Conservation (phyloP, 2,113 vertebrate species). For the Picathartes gymnocephalus region DNA sequence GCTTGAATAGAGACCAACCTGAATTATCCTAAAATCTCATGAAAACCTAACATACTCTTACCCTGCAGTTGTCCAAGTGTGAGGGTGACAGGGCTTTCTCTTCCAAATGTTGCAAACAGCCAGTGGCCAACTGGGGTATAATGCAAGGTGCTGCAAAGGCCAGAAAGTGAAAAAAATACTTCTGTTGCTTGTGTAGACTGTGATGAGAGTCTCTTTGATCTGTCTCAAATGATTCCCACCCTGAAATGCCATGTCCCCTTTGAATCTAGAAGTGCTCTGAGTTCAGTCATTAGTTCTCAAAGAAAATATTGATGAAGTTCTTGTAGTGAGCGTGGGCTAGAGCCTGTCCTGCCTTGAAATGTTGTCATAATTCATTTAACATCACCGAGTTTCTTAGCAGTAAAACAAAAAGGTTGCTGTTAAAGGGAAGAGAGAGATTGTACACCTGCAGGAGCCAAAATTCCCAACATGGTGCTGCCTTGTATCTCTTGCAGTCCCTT, state of each 20-base stretch:
- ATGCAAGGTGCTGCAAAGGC: background rate
- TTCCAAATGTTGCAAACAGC: background rate
- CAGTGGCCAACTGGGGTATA: background rate
- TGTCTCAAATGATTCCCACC: background rate
- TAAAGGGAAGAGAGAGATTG: background rate
- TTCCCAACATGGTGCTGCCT: accelerated
- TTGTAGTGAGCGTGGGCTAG: accelerated
- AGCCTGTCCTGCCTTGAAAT: background rate
- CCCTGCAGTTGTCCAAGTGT: background rate
- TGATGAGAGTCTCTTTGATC: background rate
- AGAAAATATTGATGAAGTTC: background rate
- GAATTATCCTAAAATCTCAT: background rate
- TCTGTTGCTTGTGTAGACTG: background rate
- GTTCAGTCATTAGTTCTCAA: background rate
- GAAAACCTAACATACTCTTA: background rate
- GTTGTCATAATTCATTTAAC: background rate
- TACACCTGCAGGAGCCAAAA: background rate
- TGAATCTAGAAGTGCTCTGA: background rate
- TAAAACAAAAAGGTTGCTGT: background rate
- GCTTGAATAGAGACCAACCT: background rate
- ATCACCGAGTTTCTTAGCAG: background rate
- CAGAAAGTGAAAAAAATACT: background rate
- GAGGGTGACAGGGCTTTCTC: background rate
- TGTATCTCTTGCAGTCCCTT: background rate
- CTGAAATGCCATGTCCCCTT: background rate